A percentile compares a stretch with the other conserved stretches of the same genome.
Conservation (phyloP, 2,113 vertebrate genomes). For the Columba janthina region DNA sequence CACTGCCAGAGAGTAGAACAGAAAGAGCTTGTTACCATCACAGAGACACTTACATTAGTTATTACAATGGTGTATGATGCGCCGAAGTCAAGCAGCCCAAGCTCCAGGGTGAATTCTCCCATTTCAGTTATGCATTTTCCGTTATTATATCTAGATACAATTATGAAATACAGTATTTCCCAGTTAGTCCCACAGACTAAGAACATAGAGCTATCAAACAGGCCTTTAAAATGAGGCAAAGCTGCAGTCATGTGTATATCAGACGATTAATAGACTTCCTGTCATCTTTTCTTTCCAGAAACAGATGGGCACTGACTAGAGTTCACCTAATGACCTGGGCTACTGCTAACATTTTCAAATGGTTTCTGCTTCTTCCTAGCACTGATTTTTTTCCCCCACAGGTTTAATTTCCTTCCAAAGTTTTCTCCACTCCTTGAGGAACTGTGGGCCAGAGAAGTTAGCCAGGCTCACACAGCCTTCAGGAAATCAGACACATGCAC, state of each 20-base stretch:
- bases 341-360: neutral
- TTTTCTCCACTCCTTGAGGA: neutral
- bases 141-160: conserved; percentile 66
- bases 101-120: conserved; percentile 68
- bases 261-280: neutral
- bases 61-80: conserved; percentile 86
- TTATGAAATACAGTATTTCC: conserved; percentile 11
- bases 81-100: conserved; percentile 90
- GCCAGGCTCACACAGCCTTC: neutral
- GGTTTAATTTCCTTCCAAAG: neutral
- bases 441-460: neutral
- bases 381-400: neutral
- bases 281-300: neutral
- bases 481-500: neutral
- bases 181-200: conserved; percentile 25
- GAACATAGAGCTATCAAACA: neutral
- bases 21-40: neutral
- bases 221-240: neutral
- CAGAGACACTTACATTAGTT: conserved; percentile 74
- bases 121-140: conserved; percentile 67
- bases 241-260: neutral
- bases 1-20: neutral
- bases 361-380: neutral
- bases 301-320: neutral
- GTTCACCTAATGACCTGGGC: neutral